Evolutionary conservation across 2,888 invertebrate species (phyloP).

Genomic region (Drosophila rubida): DNA sequence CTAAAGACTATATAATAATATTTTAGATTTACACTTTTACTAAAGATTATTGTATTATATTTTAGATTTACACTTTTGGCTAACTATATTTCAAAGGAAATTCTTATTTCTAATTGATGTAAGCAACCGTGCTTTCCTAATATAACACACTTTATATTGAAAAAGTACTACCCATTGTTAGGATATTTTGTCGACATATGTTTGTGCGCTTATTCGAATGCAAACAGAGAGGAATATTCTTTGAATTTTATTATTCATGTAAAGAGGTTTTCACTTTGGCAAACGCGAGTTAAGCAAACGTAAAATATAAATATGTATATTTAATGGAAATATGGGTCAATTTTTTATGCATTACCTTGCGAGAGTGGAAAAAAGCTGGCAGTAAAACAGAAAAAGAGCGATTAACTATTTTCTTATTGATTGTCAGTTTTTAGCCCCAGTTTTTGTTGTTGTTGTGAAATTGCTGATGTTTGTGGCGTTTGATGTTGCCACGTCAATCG

Average conservation of each 20-base stretch:
- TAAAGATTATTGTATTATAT: too few species aligned
- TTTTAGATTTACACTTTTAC: too few species aligned
- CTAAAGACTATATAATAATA: too few species aligned
- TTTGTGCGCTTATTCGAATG: slow-evolving; percentile 2
- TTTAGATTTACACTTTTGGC: too few species aligned
- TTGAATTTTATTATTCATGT: slow-evolving; percentile 54
- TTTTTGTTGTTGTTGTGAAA: not conserved
- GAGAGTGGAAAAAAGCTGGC: slow-evolving; percentile 10
- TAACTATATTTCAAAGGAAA: too few species aligned
- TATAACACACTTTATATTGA: too few species aligned
- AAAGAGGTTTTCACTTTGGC: slow-evolving; percentile 58
- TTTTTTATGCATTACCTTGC: slow-evolving; percentile 65
- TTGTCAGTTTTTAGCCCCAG: slow-evolving; percentile 13
- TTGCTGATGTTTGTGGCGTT: slow-evolving; percentile 27
- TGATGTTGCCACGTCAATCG: slow-evolving; percentile 64
- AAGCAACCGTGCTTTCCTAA: too few species aligned
- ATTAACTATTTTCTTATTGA: slow-evolving; percentile 21
- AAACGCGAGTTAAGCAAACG: slow-evolving; percentile 58
- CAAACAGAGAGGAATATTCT: slow-evolving; percentile 34
- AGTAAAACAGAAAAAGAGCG: not conserved
- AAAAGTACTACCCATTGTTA: too few species aligned
- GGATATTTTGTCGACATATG: not conserved
- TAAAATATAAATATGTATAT: slow-evolving; percentile 64
- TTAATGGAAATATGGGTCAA: slow-evolving; percentile 72
- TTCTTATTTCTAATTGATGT: too few species aligned